These are phyloP conservation scores for Aegithalos caudatus DNA, from an alignment of 2,113 vertebrate genomes.

Conservation along the genomic window DNA sequence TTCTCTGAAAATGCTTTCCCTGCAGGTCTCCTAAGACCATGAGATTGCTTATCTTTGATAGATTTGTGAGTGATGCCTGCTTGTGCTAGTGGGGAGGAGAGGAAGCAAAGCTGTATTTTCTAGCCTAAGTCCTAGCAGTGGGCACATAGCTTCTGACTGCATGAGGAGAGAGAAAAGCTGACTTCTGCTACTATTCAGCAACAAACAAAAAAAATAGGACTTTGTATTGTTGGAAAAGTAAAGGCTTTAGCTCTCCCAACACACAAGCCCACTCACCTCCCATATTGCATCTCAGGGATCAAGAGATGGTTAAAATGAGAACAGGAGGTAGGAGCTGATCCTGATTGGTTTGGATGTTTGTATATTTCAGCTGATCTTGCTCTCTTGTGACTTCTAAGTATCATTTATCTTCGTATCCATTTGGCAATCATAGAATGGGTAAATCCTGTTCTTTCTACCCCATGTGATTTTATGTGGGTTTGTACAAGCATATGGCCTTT, in stretches of 20 bases:
- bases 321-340: neutral
- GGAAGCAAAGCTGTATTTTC: neutral
- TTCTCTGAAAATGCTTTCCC: neutral
- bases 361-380: neutral
- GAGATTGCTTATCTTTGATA: neutral
- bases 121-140: neutral
- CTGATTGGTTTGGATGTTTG: neutral
- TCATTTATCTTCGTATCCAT: neutral
- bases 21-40: neutral
- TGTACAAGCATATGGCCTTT: neutral
- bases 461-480: neutral
- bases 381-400: neutral
- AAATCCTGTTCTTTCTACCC: neutral
- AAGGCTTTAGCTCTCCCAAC: neutral
- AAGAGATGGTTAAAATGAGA: neutral
- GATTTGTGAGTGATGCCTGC: neutral
- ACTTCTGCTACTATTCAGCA: neutral
- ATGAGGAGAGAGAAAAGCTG: accelerated
- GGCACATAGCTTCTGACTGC: neutral
- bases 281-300: neutral
- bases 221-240: neutral
- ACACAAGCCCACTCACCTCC: neutral
- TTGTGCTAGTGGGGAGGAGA: neutral
- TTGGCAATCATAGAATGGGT: neutral
- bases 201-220: neutral